Base-by-base conservation (phyloP, 2,113 vertebrate genomes). In the Neodon shergylaensis region DNA sequence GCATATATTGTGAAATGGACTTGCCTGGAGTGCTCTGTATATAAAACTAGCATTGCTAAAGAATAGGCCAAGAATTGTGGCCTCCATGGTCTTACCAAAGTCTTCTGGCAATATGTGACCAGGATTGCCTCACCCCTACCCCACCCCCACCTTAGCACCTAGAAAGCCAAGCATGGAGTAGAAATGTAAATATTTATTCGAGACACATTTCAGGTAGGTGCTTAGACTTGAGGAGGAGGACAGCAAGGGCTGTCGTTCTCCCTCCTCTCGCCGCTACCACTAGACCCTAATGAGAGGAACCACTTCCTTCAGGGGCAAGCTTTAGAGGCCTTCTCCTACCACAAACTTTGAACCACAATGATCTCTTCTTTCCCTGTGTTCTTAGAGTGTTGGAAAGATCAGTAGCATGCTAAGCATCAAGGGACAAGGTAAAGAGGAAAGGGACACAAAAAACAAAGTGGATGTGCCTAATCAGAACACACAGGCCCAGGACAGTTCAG, bases 161-260 rank as follows among this genome's bases (percentile, higher is more conserved):
- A 76, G 52, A 95, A 97, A 96, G 49, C 5, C 9, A 96, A 94
- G 28, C 26, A 90, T 63, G 61, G 95, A 97, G 72, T 92, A 84
- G 31, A 39, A 84, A 68, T 42, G 70, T 54, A 78, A 94, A 89
- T 44, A 24, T 33, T 58, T 58, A 42, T 36, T 63, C 21, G 21
- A 42, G 76, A 94, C 49, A 16, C 52, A 73, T 66, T 85, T 93
- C 65, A 47, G 9, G 58, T 85, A 22, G 72, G 10, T 76, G 74
- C 42, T 68, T 85, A 63, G 17, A 89, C 33, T 73, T 92, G 68
- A 94, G 78, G 7, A 78, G 11, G 21, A 70, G n/a, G 66, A n/a
- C 26, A 47, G 28, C 36, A 77, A 65, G 26, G 42, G 28, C 4
- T 33, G 36, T 24, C 0, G 1, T 49, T 68, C 36, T 78, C 26